A percentile compares a stretch with the other conserved stretches of the same genome.
Conservation (phyloP, 2,888 invertebrate genomes). For the Blastobasis lacticolella region DNA sequence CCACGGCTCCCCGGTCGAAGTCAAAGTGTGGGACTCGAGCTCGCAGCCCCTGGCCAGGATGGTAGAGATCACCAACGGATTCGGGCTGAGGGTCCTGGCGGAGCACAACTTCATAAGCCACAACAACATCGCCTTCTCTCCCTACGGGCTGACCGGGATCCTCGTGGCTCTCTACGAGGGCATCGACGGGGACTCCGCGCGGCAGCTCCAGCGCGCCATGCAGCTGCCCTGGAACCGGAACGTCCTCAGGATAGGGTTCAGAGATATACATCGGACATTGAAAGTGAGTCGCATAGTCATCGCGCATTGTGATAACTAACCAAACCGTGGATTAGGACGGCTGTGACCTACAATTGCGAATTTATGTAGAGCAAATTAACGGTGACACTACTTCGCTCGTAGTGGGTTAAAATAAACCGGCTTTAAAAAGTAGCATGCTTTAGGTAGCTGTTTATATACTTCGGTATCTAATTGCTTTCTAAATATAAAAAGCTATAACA, state of each 20-base stretch:
- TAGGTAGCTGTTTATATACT: too few relatives aligned
- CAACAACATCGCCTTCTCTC: constrained; percentile 89
- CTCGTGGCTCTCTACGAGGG: constrained; percentile 87
- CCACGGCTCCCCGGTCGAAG: constrained; percentile 58
- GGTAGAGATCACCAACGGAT: constrained; percentile 86
- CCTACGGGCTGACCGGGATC: constrained; percentile 87
- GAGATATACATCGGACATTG: constrained; percentile 87
- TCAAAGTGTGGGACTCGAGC: constrained; percentile 59
- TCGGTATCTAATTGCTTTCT: too few relatives aligned
- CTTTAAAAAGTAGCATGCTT: too few relatives aligned
- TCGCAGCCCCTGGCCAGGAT: constrained; percentile 80
- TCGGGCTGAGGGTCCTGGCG: constrained; percentile 80
- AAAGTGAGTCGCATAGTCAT: constrained; percentile 74
- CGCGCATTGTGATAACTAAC: too few relatives aligned
- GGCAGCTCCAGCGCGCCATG: constrained; percentile 81
- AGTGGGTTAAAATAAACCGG: too few relatives aligned
- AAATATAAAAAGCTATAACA: too few relatives aligned
- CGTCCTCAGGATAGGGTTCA: constrained; percentile 83
- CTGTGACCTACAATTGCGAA: background rate
- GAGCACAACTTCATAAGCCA: constrained; percentile 82
- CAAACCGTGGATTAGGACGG: background rate
- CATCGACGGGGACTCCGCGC: constrained; percentile 80
- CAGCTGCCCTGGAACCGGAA: constrained; percentile 83
- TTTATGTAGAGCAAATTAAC: background rate
- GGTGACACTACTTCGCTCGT: too few relatives aligned